phyloP scores from a whole-genome alignment of 2,113 vertebrate species.

The Ammodytes dubius region DNA sequence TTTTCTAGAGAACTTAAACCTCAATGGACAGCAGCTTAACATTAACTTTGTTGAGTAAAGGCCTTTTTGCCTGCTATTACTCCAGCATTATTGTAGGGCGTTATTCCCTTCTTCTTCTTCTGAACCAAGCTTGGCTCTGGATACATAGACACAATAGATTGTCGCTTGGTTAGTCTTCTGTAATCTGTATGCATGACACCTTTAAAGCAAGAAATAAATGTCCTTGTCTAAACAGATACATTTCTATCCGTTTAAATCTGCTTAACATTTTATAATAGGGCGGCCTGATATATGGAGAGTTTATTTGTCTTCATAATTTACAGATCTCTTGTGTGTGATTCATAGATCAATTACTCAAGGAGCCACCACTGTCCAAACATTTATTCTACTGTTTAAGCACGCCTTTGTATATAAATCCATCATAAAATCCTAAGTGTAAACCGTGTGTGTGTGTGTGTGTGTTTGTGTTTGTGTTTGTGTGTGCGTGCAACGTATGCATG shows the following conservation, averaged over 20 bases:
- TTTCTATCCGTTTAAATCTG: conserved; percentile 71
- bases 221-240: conserved; percentile 63
- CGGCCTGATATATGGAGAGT: conserved; percentile 71
- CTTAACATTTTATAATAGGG: conserved; percentile 73
- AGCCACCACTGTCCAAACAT: conserved; percentile 75
- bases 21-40: conserved; percentile 16
- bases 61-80: conserved; percentile 35
- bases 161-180: conserved; percentile 15
- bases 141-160: conserved; percentile 22
- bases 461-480: neutral
- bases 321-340: conserved; percentile 78
- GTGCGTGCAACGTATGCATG: neutral
- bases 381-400: conserved; percentile 72
- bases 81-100: conserved; percentile 30
- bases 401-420: conserved; percentile 78
- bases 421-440: conserved; percentile 66
- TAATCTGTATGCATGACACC: conserved; percentile 68
- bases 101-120: conserved; percentile 32
- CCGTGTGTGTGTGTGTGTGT: conserved; percentile 23
- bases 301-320: conserved; percentile 81
- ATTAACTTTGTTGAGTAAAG: conserved; percentile 23
- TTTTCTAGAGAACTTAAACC: conserved; percentile 4
- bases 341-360: conserved; percentile 81
- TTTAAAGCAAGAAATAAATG: conserved; percentile 54
- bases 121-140: conserved; percentile 29